Evolutionary conservation across 2,113 vertebrate genomes (phyloP).

Genomic region (Haemorhous mexicanus): DNA sequence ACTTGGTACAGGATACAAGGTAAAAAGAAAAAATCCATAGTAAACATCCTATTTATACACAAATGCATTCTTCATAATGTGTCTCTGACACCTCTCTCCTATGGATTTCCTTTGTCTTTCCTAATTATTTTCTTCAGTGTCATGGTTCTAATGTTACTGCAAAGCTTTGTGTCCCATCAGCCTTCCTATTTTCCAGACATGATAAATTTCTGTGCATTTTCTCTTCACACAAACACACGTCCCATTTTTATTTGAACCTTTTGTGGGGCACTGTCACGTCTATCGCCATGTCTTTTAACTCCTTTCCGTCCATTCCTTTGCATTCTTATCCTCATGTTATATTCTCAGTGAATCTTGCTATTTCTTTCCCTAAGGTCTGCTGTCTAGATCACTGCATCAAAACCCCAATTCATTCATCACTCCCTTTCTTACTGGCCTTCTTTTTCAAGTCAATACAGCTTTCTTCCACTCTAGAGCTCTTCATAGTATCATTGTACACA

Average conservation of each 20-base stretch:
- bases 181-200: background rate
- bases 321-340: background rate
- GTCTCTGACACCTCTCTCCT: background rate
- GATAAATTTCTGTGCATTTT: background rate
- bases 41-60: background rate
- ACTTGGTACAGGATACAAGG: constrained; percentile 87
- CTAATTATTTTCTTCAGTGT: background rate
- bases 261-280: background rate
- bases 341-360: background rate
- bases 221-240: background rate
- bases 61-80: fast-evolving
- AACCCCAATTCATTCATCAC: background rate
- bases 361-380: background rate
- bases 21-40: constrained; percentile 59
- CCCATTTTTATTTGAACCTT: background rate
- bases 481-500: background rate
- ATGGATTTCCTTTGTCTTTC: background rate
- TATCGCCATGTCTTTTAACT: background rate
- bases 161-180: background rate
- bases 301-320: fast-evolving
- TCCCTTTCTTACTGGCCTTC: background rate
- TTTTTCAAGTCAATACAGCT: background rate
- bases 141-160: background rate
- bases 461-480: background rate
- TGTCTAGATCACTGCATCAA: background rate